phyloP scores from a whole-genome alignment of 2,113 vertebrate genomes.

The Plestiodon gilberti region DNA sequence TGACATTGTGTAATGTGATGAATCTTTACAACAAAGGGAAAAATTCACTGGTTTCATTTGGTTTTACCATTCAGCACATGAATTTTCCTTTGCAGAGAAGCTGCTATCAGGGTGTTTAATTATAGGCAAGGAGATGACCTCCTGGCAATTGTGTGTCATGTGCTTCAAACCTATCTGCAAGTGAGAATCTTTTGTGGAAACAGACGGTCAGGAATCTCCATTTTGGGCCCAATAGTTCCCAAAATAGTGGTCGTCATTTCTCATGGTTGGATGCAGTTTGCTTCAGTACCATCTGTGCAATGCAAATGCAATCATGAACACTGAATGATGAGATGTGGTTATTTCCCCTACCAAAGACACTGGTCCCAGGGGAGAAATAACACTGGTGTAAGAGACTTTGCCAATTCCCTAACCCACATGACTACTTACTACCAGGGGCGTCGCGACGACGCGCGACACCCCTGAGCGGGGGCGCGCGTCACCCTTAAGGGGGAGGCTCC shows the following conservation, averaged over 20 bases:
- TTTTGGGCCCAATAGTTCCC: background rate
- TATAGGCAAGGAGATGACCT: background rate
- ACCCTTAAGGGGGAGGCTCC: no score
- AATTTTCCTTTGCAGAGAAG: background rate
- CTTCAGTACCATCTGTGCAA: background rate
- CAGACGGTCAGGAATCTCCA: background rate
- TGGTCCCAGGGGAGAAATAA: no score
- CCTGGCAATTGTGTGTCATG: background rate
- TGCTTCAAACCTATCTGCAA: background rate
- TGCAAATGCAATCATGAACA: background rate
- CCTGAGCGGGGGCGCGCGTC: no score
- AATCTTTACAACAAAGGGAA: background rate
- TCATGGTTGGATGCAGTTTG: background rate
- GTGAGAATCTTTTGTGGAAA: background rate
- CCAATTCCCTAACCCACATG: background rate
- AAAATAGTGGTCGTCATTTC: background rate
- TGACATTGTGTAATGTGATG: background rate
- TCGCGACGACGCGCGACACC: no score
- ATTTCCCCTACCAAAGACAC: background rate
- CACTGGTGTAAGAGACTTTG: background rate
- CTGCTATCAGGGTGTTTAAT: background rate
- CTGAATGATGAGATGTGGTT: background rate
- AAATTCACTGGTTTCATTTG: background rate
- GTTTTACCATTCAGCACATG: fast-evolving
- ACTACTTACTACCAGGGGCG: no score